A percentile compares a stretch with the other conserved stretches of the same genome.
Evolutionary conservation across 1,140 invertebrate genomes (phyloP).

Genomic region (Drosophila ercepeae): DNA sequence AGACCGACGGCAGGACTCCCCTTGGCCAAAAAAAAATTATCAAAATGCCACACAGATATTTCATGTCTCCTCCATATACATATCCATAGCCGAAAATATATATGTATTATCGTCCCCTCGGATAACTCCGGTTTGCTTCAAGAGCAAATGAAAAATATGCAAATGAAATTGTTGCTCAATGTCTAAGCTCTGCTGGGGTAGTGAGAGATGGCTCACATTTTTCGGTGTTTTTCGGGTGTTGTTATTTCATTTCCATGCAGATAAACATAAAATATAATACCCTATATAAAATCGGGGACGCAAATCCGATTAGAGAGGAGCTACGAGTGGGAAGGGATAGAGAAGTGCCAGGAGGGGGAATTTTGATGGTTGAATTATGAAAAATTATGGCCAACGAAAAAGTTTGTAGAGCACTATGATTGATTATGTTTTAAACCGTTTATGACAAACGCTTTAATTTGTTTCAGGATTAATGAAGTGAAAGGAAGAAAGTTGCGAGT

Average conservation of each 20-base stretch:
- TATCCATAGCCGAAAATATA: slow-evolving; percentile 1
- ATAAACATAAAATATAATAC: slow-evolving; percentile 75
- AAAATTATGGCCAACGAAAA: slow-evolving; percentile 44
- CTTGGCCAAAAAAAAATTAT: slow-evolving; percentile 40
- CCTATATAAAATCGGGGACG: slow-evolving; percentile 63
- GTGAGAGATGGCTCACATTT: slow-evolving; percentile 38
- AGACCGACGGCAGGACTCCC: slow-evolving; percentile 32
- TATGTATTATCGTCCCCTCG: slow-evolving; percentile 55
- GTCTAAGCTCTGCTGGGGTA: slow-evolving; percentile 42
- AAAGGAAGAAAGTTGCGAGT: slow-evolving; percentile 29
- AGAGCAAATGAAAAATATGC: slow-evolving; percentile 76
- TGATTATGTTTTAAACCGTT: slow-evolving; percentile 73
- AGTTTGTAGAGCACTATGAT: slow-evolving; percentile 57
- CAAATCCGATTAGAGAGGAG: slow-evolving; percentile 58
- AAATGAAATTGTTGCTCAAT: slow-evolving; percentile 81
- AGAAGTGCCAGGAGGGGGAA: too few species aligned
- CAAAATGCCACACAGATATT: slow-evolving; percentile 56
- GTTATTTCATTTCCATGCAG: slow-evolving; percentile 74
- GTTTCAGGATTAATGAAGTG: slow-evolving; percentile 68
- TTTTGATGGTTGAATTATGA: slow-evolving; percentile 61
- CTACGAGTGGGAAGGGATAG: background rate
- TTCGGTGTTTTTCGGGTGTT: slow-evolving; percentile 23
- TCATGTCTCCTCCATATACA: slow-evolving; percentile 21
- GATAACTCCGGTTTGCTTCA: slow-evolving; percentile 14
- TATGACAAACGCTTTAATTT: slow-evolving; percentile 76